A percentile compares a stretch with the other conserved stretches of the same genome.
phyloP scores from a whole-genome alignment of 2,797 vertebrate species.

The Mormyrus hasselquistii region DNA sequence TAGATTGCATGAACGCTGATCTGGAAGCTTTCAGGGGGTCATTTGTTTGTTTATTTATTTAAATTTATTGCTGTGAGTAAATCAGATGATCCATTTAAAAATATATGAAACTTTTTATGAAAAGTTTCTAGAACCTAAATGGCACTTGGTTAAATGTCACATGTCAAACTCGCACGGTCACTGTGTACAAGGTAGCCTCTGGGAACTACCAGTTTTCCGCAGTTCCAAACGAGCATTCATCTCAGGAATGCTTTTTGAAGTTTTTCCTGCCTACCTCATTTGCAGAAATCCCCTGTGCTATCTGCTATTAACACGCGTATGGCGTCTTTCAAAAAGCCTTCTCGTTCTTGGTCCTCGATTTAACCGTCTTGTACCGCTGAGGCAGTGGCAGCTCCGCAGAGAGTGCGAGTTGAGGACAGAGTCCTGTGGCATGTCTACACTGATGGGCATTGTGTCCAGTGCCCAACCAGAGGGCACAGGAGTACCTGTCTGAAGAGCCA shows the following conservation, averaged over 20 bases:
- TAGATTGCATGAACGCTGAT: background rate
- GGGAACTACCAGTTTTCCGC: background rate
- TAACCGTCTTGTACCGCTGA: background rate
- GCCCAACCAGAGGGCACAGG: background rate
- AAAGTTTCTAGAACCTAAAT: background rate
- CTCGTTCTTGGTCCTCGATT: background rate
- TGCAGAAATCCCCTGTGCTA: background rate
- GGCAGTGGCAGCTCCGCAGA: background rate
- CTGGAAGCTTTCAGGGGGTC: background rate
- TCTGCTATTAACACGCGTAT: background rate
- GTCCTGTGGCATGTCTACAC: background rate
- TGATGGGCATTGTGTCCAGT: background rate
- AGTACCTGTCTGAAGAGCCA: background rate
- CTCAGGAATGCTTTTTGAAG: background rate
- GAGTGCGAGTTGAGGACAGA: background rate
- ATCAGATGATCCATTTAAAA: background rate
- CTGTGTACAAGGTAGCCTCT: background rate
- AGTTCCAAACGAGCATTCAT: background rate
- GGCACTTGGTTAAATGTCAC: background rate
- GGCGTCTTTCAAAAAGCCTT: background rate
- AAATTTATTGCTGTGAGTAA: background rate
- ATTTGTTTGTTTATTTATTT: background rate
- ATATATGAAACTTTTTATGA: background rate
- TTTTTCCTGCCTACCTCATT: background rate
- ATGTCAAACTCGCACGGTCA: background rate